phyloP scores from a whole-genome alignment of 2,797 vertebrate species.

The Pseudocheirus occidentalis region DNA sequence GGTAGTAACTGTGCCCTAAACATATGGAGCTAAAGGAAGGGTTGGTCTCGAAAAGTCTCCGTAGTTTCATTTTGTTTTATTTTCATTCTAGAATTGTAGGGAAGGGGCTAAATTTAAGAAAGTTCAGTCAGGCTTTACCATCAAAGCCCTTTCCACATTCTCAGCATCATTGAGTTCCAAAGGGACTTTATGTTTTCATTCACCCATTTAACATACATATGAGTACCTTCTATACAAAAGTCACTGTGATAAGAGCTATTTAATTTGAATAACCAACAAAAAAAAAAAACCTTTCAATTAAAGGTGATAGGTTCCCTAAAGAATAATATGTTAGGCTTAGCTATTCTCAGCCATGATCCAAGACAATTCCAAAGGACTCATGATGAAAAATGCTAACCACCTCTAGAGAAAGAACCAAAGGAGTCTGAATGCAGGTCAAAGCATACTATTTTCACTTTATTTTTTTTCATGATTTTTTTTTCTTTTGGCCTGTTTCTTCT shows the following conservation, averaged over 20 bases:
- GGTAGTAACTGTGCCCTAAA: conserved; percentile 27
- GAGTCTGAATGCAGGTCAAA: neutral
- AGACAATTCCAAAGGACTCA: neutral
- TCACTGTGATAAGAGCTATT: neutral
- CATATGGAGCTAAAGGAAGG: conserved; percentile 3
- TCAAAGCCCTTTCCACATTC: conserved; percentile 21
- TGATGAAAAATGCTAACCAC: neutral
- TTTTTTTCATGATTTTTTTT: neutral
- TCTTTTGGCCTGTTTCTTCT: neutral
- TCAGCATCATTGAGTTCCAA: neutral
- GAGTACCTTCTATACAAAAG: neutral
- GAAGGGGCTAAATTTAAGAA: conserved; percentile 23
- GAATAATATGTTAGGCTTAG: neutral
- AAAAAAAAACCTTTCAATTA: neutral
- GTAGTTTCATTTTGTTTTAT: conserved; percentile 42
- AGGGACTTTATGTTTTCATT: conserved; percentile 25
- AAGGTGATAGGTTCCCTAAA: neutral
- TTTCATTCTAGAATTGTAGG: conserved; percentile 40
- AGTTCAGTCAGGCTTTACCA: neutral
- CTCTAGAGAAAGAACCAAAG: neutral
- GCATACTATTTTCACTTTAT: neutral
- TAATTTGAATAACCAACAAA: neutral
- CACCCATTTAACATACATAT: neutral
- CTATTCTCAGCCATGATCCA: neutral
- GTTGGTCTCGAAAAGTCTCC: conserved; percentile 1